A percentile compares a stretch with the other conserved stretches of the same genome.
These are phyloP conservation scores for Linepithema humile DNA, from an alignment of 1,140 invertebrate species.

Conservation along the genomic window DNA sequence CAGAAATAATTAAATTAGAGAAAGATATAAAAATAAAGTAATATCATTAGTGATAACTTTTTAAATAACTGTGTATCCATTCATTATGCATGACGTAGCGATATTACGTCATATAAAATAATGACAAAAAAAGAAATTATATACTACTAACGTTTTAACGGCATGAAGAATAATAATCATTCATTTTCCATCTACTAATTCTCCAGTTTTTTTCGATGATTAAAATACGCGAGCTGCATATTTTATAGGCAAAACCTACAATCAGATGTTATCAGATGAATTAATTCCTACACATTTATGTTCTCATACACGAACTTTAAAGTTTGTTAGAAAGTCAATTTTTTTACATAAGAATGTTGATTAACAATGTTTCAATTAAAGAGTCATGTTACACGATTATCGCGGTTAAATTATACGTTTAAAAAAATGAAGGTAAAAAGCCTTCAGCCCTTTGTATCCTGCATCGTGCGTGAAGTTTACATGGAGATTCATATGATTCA, in stretches of 20 bases:
- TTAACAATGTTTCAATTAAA: constrained; percentile 1
- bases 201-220: neutral
- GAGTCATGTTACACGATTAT: neutral
- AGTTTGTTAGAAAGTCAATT: neutral
- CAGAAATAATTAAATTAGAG: neutral
- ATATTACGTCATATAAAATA: no score
- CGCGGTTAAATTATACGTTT: neutral
- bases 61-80: neutral
- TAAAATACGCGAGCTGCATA: neutral
- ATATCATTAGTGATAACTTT: neutral
- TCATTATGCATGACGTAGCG: neutral
- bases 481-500: neutral
- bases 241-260: neutral
- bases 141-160: neutral
- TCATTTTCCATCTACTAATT: constrained; percentile 13
- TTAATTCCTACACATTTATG: no score
- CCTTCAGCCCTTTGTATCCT: neutral
- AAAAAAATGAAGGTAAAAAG: neutral
- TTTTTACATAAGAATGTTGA: neutral
- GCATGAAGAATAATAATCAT: constrained; percentile 5
- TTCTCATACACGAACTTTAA: neutral
- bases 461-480: neutral
- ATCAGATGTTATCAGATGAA: neutral
- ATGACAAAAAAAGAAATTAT: constrained; percentile 1
- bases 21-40: neutral